Conservation (phyloP, 2,888 invertebrate species). For the Drosophila aldrichi region DNA sequence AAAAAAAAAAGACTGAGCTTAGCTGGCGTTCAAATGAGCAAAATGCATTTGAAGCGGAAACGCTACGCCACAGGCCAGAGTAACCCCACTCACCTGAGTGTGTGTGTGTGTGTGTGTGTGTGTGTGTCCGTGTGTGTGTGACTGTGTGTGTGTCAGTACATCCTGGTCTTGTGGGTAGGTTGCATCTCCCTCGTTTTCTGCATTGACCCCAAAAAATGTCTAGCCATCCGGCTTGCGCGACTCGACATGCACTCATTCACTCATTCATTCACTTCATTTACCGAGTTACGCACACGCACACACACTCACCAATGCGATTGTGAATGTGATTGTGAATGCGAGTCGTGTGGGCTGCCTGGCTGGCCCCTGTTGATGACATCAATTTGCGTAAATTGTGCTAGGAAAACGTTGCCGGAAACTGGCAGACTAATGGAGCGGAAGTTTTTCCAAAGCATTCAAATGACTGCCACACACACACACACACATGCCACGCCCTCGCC, state of each 20-base stretch:
- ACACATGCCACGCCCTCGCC: conserved; percentile 6
- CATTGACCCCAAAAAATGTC: conserved; percentile 68
- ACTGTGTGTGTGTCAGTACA: conserved; percentile 70
- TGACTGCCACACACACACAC: conserved; percentile 49
- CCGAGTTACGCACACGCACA: conserved; percentile 71
- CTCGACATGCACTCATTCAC: conserved; percentile 40
- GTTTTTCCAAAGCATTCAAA: conserved; percentile 81
- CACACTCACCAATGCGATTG: conserved; percentile 4
- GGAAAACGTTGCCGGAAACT: conserved; percentile 82
- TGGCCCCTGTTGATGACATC: conserved; percentile 77
- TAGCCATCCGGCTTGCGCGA: conserved; percentile 61
- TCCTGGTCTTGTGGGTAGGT: conserved; percentile 23
- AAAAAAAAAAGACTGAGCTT: conserved; percentile 15
- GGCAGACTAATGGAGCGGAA: conserved; percentile 82
- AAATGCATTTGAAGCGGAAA: conserved; percentile 57
- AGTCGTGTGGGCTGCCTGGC: conserved; percentile 44
- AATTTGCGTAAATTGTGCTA: conserved; percentile 83
- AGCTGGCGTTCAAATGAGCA: conserved; percentile 56
- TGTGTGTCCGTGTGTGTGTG: too few relatives aligned
- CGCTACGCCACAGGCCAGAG: conserved; percentile 23
- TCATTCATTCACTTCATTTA: conserved; percentile 70
- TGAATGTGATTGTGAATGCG: conserved; percentile 15
- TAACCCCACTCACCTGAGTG: conserved; percentile 4
- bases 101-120: conserved; percentile 24
- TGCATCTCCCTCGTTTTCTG: conserved; percentile 22